Base-by-base conservation (phyloP, 2,888 invertebrate genomes). In the Xestia rhomboidea region DNA sequence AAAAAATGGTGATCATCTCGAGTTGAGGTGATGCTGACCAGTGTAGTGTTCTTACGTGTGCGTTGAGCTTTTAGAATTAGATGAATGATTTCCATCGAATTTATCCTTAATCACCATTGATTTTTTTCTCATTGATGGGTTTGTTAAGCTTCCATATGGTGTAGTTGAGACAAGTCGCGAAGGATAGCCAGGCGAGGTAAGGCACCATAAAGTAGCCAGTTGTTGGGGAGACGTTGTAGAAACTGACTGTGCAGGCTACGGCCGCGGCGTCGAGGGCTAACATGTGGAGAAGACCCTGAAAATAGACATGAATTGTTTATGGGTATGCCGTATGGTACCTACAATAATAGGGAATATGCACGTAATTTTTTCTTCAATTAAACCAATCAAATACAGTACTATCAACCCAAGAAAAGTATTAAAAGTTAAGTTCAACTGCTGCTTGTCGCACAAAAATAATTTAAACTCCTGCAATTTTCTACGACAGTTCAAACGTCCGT, bases 251-350 rank as follows among this genome's bases (percentile, higher is more conserved):
- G 0, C 96, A 96, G 0, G 94, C 95, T 0, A 90, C 87, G 0
- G 95, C 94, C 0, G 93, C 93, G 0, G 92, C 94, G 0, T 93
- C 90, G 5, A 95, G 85, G 0, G 93, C 95, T 0, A 93, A 87
- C 84, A 96, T 95, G 76, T 95, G 95, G 41, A 95, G 94, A n/a
- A 95, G 89, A 0, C 95, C 96, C 96, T 96, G 91, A 0, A 85
- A 84, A 77, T 0, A 51, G 27, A 44, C 8, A 44, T 4, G 8
- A 76, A 18, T n/a, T 46, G 54, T 54, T 24, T 78, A 54, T 24
- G 11, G 34, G 21, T 60, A 60, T 4, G 54, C 54, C 2, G n/a
- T 51, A 51, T n/a, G 5, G 7, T 57, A 57, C 7, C 6, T n/a
- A n/a, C n/a, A n/a, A n/a, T n/a, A n/a, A n/a, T n/a, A n/a, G n/a